Evolutionary conservation across 2,797 vertebrate species (phyloP).

Genomic region (Leptatherina wallacei): DNA sequence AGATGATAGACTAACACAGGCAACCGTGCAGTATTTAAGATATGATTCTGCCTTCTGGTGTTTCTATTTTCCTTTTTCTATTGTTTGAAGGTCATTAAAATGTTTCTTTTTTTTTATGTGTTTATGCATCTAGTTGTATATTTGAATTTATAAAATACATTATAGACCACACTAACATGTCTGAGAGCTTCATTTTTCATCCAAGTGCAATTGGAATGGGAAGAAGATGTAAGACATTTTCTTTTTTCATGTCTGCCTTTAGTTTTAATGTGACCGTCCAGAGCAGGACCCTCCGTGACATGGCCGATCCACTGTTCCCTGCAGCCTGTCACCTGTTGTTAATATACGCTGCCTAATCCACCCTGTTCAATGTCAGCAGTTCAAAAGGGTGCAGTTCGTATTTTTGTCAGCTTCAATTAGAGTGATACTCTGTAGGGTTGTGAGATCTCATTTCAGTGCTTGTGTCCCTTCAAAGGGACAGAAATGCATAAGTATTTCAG

Average conservation of each 20-base stretch:
- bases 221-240: conserved; percentile 22
- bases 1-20: conserved; percentile 18
- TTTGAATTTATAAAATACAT: conserved; percentile 62
- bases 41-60: conserved; percentile 38
- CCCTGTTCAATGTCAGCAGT: conserved; percentile 91
- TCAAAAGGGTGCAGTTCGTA: conserved; percentile 91
- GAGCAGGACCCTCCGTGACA: conserved; percentile 31
- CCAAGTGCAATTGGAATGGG: not conserved
- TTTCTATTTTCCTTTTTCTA: conserved; percentile 45
- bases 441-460: conserved; percentile 89
- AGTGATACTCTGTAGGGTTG: conserved; percentile 84
- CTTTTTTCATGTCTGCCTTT: conserved; percentile 20
- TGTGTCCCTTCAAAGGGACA: conserved; percentile 63
- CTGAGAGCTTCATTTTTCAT: not conserved
- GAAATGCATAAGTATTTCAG: conserved; percentile 59
- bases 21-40: conserved; percentile 23
- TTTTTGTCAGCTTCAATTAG: conserved; percentile 95
- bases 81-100: conserved; percentile 43
- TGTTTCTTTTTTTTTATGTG: conserved; percentile 29
- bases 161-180: conserved; percentile 54
- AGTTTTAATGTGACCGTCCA: conserved; percentile 15
- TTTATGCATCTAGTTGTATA: conserved; percentile 54
- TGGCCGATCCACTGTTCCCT: conserved; percentile 52
- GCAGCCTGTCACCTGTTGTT: conserved; percentile 90
- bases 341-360: conserved; percentile 90